Conservation (phyloP, 2,113 vertebrate species). For the Rhadina sibilatrix region DNA sequence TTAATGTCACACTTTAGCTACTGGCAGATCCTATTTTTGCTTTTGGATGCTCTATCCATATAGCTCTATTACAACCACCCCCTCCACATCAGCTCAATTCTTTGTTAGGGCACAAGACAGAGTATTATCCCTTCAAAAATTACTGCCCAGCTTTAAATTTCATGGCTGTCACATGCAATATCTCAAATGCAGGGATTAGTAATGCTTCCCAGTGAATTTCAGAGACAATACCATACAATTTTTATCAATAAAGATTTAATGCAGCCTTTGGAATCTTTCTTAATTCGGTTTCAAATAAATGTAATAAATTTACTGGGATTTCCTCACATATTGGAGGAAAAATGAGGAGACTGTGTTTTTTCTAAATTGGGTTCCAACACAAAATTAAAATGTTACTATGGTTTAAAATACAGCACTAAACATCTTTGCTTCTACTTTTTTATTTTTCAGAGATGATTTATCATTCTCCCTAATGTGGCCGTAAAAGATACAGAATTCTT, state of each 20-base stretch:
- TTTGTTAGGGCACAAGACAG: background rate
- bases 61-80: background rate
- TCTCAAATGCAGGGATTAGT: background rate
- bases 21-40: background rate
- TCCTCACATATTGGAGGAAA: background rate
- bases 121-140: background rate
- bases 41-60: background rate
- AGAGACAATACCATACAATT: background rate
- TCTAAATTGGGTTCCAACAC: background rate
- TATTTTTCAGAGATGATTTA: background rate
- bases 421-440: background rate
- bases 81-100: background rate
- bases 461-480: background rate
- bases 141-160: conserved; percentile 23
- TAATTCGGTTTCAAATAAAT: background rate
- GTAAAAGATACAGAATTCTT: background rate
- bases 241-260: conserved; percentile 8
- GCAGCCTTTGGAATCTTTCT: background rate
- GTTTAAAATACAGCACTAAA: background rate
- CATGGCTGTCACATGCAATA: background rate
- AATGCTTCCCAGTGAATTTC: background rate
- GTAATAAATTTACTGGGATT: background rate
- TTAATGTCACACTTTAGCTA: background rate
- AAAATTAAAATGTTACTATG: background rate
- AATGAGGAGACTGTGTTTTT: background rate